phyloP scores from a whole-genome alignment of 2,888 invertebrate genomes.

The Tyria jacobaeae region DNA sequence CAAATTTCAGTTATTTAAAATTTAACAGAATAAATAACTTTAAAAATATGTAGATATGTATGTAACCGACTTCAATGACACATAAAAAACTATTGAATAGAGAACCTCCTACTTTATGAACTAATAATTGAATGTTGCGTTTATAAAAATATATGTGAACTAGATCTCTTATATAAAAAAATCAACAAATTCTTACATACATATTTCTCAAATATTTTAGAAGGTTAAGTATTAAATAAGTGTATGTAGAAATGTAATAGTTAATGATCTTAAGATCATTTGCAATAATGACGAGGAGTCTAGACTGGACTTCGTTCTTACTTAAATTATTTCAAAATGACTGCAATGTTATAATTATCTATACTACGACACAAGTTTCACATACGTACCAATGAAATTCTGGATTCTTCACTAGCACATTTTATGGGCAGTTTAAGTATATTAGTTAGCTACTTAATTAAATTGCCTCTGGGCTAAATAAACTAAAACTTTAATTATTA shows the following conservation, averaged over 20 bases:
- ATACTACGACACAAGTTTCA: not conserved
- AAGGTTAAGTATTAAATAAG: not conserved
- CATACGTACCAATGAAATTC: not conserved
- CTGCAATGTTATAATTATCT: not conserved
- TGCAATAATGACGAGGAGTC: not conserved
- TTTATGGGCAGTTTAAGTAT: not conserved
- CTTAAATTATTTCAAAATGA: not conserved
- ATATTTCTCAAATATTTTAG: not conserved
- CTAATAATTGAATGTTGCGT: too few relatives aligned
- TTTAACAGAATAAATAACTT: too few relatives aligned
- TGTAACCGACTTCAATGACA: too few relatives aligned
- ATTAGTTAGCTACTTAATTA: not conserved
- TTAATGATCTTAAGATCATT: not conserved
- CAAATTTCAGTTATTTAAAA: too few relatives aligned
- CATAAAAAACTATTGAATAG: too few relatives aligned
- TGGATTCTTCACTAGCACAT: not conserved
- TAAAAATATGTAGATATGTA: too few relatives aligned
- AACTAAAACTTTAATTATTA: not conserved
- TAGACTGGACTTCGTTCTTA: constrained; percentile 1
- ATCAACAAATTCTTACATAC: not conserved
- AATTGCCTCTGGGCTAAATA: not conserved
- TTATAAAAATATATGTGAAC: too few relatives aligned
- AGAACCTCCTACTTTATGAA: too few relatives aligned
- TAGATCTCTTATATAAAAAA: too few relatives aligned
- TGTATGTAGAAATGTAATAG: not conserved